Percentiles rank a stretch among this genome's conserved stretches.
These are phyloP conservation scores for Suillia variegata DNA, from an alignment of 2,888 invertebrate genomes.

Conservation along the genomic window DNA sequence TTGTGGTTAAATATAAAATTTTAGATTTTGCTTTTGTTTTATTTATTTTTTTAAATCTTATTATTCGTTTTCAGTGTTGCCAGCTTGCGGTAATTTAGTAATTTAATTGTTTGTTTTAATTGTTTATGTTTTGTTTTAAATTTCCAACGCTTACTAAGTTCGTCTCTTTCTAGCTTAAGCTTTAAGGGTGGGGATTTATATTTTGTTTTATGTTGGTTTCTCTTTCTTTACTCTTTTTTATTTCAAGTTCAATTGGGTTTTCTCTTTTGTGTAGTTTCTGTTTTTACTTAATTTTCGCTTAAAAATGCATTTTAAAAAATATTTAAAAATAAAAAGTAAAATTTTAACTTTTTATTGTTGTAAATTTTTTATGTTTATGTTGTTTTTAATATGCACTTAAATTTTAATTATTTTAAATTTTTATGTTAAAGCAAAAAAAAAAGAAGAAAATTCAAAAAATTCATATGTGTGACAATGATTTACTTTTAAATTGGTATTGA, in stretches of 20 bases:
- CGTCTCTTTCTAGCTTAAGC: no score
- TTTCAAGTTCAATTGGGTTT: not conserved
- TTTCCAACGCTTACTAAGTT: no score
- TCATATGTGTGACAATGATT: slow-evolving; percentile 23
- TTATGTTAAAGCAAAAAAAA: slow-evolving; percentile 14
- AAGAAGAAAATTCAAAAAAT: no score
- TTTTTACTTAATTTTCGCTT: not conserved
- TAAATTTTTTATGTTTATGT: slow-evolving; percentile 18
- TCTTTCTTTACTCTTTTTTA: not conserved
- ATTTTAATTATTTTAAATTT: slow-evolving; percentile 1
- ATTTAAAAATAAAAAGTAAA: not conserved
- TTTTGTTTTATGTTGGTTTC: slow-evolving; percentile 21
- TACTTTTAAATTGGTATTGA: slow-evolving; percentile 22
- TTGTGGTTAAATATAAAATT: no score
- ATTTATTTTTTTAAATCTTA: no score
- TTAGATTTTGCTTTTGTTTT: no score
- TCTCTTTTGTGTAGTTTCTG: not conserved
- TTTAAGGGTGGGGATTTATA: not conserved
- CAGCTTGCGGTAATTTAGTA: not conserved
- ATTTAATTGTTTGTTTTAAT: no score
- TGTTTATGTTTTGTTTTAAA: no score
- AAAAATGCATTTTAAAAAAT: slow-evolving; percentile 1
- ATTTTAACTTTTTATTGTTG: slow-evolving; percentile 20
- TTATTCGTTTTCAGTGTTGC: not conserved
- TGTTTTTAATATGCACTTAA: slow-evolving; percentile 17